Base-by-base conservation (phyloP, 2,888 invertebrate genomes). In the Drosophila quinaria region DNA sequence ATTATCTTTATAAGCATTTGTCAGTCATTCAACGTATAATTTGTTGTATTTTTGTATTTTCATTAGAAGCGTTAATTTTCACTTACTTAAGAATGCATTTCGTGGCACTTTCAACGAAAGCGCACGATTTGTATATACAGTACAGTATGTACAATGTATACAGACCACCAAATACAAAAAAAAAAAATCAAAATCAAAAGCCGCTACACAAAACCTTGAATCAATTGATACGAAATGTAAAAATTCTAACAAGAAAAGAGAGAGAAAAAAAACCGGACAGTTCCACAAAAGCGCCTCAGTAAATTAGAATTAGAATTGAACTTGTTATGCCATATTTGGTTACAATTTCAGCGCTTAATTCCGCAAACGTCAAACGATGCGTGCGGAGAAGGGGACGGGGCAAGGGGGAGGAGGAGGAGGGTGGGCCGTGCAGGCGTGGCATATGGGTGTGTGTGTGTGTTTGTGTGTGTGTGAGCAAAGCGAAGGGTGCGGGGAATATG, bases 321-420 rank as follows among this genome's bases (percentile, higher is more conserved):
- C 78, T 89, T 90, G 89, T 81, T 84, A 67, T 79, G 74, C 76
- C 81, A 82, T 87, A 89, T 90, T 90, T 78, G 87, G 83, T 85
- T 89, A 80, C 90, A 88, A 83, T 80, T 86, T 78, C 76, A 86
- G 78, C 71, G 81, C 76, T 89, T 86, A 87, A 91, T 91, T 91
- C 90, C 90, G 90, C 90, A 91, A 90, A 87, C 87, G 89, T 90
- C 76, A 71, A 79, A 63, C 74, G 55, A 55, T 41, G 72, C 59
- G 58, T 19, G 8, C 29, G 46, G n/a, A 9, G 33, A 25, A 25
- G 25, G 2, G 22, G 10, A 50, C 15, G 25, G 6, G 49, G 42
- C 5, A 25, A 22, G 9, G 5, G 39, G 11, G 10, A 13, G 44
- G 13, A n/a, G n/a, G n/a, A n/a, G 42, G 37, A 17, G n/a, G 22